Evolutionary conservation across 2,888 invertebrate genomes (phyloP).

Genomic region (Vannuccia rotundouncinata): DNA sequence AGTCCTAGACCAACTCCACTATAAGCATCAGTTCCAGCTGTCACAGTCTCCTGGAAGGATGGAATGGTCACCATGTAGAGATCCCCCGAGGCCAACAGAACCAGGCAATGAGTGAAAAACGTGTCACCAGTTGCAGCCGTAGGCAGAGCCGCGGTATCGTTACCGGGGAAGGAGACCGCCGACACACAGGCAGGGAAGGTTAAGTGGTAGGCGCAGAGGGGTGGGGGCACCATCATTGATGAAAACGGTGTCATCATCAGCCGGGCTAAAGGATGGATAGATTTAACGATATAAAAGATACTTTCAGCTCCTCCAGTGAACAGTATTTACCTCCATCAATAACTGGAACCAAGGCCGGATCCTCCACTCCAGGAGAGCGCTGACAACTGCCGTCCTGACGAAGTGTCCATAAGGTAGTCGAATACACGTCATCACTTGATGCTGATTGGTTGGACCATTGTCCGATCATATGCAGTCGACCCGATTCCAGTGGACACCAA

Average conservation of each 20-base stretch:
- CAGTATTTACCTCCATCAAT: slow-evolving; percentile 65
- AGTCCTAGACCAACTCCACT: background rate
- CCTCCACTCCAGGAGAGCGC: slow-evolving; percentile 54
- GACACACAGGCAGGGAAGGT: slow-evolving; percentile 60
- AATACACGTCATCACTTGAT: background rate
- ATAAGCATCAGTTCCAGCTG: background rate
- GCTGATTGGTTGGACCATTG: background rate
- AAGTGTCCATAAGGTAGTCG: background rate
- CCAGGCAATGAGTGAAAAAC: background rate
- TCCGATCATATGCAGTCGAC: slow-evolving; percentile 8
- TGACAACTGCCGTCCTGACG: slow-evolving; percentile 58
- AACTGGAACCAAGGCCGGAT: slow-evolving; percentile 66
- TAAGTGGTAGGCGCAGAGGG: slow-evolving; percentile 66
- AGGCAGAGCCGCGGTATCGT: background rate
- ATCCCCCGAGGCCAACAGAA: background rate
- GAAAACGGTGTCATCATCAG: slow-evolving; percentile 69
- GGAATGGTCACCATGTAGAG: background rate
- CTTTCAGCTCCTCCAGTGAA: too few species aligned
- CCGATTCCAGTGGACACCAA: background rate
- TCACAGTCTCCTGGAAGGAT: too few species aligned
- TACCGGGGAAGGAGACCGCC: slow-evolving; percentile 13
- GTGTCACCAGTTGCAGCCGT: background rate
- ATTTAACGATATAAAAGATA: background rate
- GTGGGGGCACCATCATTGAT: slow-evolving; percentile 72
- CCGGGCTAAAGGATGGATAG: slow-evolving; percentile 57